Percentiles rank a stretch among this genome's conserved stretches.
Conservation (phyloP, 2,113 vertebrate species). For the Amazona vittata region DNA sequence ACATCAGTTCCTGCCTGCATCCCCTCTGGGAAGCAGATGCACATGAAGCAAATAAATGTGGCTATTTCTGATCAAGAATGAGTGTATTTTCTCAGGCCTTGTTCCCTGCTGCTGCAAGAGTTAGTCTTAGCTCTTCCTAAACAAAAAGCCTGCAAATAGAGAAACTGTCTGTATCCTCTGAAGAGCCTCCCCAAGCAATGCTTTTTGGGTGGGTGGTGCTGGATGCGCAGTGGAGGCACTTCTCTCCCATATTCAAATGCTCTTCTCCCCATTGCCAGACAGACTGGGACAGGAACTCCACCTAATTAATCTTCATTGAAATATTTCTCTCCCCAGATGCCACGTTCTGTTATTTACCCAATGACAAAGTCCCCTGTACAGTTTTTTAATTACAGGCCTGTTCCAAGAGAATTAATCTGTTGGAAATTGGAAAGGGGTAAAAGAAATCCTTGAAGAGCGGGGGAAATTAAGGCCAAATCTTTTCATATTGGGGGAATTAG, state of each 20-base stretch:
- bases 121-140: not conserved
- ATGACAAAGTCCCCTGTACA: conserved; percentile 58
- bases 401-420: conserved; percentile 54
- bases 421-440: not conserved
- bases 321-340: conserved; percentile 61
- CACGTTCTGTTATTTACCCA: conserved; percentile 66
- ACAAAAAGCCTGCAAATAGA: not conserved
- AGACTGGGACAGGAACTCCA: not conserved
- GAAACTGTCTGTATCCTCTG: not conserved
- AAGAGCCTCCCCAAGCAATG: not conserved
- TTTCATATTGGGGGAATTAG: not conserved
- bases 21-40: not conserved
- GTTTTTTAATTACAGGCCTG: conserved; percentile 68
- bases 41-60: not conserved
- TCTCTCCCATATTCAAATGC: not conserved
- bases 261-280: not conserved
- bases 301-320: conserved; percentile 68
- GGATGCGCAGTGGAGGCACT: fast-evolving
- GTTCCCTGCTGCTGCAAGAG: not conserved
- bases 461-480: not conserved
- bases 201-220: not conserved
- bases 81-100: not conserved
- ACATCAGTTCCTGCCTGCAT: not conserved
- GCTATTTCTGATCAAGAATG: not conserved
- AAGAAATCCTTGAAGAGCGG: not conserved